A percentile compares a stretch with the other conserved stretches of the same genome.
Conservation (phyloP, 2,888 invertebrate genomes). For the Sclerodermus sp. region DNA sequence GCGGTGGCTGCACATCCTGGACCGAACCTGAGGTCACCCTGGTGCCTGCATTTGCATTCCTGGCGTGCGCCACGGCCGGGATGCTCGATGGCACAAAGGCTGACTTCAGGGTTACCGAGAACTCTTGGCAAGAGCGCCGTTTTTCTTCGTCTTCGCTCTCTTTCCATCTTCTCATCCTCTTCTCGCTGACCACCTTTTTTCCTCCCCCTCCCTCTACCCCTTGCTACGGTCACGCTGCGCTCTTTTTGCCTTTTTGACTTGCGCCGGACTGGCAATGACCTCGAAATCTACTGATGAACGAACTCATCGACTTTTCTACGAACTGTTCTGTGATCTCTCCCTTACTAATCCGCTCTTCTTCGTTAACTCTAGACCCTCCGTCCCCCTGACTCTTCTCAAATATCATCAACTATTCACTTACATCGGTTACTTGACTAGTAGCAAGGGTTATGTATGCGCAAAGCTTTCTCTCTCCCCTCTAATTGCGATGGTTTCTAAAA, state of each 20-base stretch:
- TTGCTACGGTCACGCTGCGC: background rate
- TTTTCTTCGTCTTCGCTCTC: conserved; percentile 18
- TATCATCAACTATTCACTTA: too few species aligned
- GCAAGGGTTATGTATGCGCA: too few species aligned
- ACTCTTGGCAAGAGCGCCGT: conserved; percentile 22
- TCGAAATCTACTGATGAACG: conserved; percentile 26
- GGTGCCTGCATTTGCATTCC: conserved; percentile 33
- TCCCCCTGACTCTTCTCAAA: too few species aligned
- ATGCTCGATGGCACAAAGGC: conserved; percentile 38
- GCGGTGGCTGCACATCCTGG: too few species aligned
- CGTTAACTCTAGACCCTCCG: too few species aligned
- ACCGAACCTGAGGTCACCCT: too few species aligned
- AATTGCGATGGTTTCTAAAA: too few species aligned
- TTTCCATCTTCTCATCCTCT: conserved; percentile 2
- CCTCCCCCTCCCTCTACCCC: background rate
- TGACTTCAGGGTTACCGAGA: conserved; percentile 34
- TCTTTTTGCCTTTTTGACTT: conserved; percentile 20
- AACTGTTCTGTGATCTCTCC: background rate
- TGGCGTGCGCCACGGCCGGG: conserved; percentile 27
- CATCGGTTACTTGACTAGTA: too few species aligned
- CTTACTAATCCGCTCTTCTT: background rate
- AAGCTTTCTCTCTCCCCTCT: too few species aligned
- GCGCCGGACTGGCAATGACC: conserved; percentile 25
- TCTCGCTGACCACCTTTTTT: too few species aligned
- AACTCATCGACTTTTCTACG: conserved; percentile 31